Percentiles rank a stretch among this genome's conserved stretches.
These are phyloP conservation scores for Trichogramma evanescens DNA, from an alignment of 2,888 invertebrate genomes.

Conservation along the genomic window DNA sequence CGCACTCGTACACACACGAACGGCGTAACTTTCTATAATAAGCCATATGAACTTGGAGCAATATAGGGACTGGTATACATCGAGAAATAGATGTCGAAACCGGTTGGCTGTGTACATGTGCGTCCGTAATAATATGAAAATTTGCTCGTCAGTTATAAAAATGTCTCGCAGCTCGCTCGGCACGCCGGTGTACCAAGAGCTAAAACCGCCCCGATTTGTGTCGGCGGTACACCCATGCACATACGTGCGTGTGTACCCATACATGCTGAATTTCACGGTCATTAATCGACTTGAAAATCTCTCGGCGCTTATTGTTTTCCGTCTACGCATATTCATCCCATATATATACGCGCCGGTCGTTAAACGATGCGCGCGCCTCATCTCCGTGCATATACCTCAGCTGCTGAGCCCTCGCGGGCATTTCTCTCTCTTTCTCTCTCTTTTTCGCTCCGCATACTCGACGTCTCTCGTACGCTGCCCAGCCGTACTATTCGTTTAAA, in stretches of 20 bases:
- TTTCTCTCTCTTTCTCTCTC: constrained; percentile 15
- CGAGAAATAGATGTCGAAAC: too few species aligned
- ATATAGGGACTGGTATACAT: too few species aligned
- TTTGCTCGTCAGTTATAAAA: constrained; percentile 7
- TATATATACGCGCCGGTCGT: constrained; percentile 7
- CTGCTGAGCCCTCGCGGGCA: constrained; percentile 13
- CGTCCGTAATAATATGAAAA: too few species aligned
- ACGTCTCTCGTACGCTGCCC: neutral
- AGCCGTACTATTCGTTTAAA: neutral
- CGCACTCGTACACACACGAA: too few species aligned
- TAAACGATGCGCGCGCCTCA: constrained; percentile 13
- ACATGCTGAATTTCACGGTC: constrained; percentile 20
- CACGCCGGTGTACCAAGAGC: too few species aligned
- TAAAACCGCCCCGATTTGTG: too few species aligned
- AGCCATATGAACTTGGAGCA: too few species aligned
- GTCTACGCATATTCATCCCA: neutral
- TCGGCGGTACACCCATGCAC: too few species aligned
- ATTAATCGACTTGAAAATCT: constrained; percentile 20
- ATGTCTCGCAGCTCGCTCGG: neutral
- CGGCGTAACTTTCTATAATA: too few species aligned
- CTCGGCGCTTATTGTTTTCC: constrained; percentile 23
- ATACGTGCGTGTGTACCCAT: too few species aligned
- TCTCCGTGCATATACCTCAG: constrained; percentile 8
- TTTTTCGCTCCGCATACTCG: neutral
- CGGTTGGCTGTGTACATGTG: too few species aligned